phyloP scores from a whole-genome alignment of 1,140 invertebrate species.

The Drosophila arawakana region DNA sequence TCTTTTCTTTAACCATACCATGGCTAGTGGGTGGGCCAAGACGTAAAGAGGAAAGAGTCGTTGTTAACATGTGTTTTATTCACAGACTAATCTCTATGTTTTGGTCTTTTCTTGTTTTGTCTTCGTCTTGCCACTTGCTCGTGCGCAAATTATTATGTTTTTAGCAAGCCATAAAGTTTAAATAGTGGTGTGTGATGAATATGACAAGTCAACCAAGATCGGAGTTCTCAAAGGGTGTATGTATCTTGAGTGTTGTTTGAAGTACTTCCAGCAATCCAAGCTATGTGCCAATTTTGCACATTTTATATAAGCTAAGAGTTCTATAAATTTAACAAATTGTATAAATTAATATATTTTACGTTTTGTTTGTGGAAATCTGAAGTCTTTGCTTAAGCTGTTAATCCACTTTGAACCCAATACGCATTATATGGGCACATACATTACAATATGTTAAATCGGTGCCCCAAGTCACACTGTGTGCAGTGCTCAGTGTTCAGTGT shows the following conservation, averaged over 20 bases:
- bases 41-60: neutral
- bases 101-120: constrained; percentile 1
- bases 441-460: neutral
- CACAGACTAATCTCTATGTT: constrained; percentile 4
- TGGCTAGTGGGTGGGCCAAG: constrained; percentile 24
- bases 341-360: neutral
- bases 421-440: neutral
- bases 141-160: constrained; percentile 20
- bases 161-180: neutral
- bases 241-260: neutral
- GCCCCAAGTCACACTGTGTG: neutral
- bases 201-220: neutral
- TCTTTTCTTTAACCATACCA: neutral
- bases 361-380: neutral
- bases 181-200: too few relatives aligned
- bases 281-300: too few relatives aligned
- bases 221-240: neutral
- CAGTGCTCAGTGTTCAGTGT: neutral
- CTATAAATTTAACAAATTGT: neutral
- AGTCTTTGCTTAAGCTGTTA: constrained; percentile 8
- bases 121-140: constrained; percentile 9
- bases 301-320: too few relatives aligned
- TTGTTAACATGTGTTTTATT: constrained; percentile 41
- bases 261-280: too few relatives aligned
- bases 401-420: neutral